phyloP scores from a whole-genome alignment of 2,888 invertebrate species.

The Nemotelus nigrinus region DNA sequence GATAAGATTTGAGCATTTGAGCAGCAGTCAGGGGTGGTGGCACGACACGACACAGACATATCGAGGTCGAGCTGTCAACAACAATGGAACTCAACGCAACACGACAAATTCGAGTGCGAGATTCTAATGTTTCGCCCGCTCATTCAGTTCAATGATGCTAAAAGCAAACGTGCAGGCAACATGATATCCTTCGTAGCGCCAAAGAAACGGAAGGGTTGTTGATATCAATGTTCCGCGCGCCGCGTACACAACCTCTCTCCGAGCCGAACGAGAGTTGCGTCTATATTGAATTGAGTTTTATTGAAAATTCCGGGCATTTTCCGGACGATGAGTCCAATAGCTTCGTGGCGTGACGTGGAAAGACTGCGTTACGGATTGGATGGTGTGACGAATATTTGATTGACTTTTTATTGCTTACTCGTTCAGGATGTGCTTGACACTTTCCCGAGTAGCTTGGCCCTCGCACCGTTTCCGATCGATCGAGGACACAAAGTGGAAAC shows the following conservation, averaged over 20 bases:
- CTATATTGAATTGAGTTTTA: slow-evolving; percentile 42
- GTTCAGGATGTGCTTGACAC: slow-evolving; percentile 45
- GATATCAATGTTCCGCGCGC: neutral
- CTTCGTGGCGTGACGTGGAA: slow-evolving; percentile 1
- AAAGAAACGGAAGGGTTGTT: slow-evolving; percentile 29
- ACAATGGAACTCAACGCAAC: slow-evolving; percentile 13
- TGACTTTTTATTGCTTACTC: slow-evolving; percentile 46
- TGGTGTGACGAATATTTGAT: slow-evolving; percentile 47
- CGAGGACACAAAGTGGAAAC: neutral
- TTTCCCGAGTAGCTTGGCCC: slow-evolving; percentile 1
- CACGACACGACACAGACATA: slow-evolving; percentile 5
- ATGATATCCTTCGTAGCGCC: slow-evolving; percentile 17
- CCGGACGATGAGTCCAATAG: neutral
- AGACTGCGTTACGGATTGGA: slow-evolving; percentile 24
- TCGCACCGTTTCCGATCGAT: neutral
- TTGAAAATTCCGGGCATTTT: slow-evolving; percentile 44
- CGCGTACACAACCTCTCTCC: neutral
- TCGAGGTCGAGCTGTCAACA: slow-evolving; percentile 24
- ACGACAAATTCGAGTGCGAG: slow-evolving; percentile 13
- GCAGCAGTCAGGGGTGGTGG: neutral
- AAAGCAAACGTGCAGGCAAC: slow-evolving; percentile 1
- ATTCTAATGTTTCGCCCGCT: slow-evolving; percentile 21
- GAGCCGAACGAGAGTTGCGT: slow-evolving; percentile 6
- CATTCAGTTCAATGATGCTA: slow-evolving; percentile 30
- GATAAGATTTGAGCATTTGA: slow-evolving; percentile 20